phyloP scores from a whole-genome alignment of 2,888 invertebrate genomes.

The Argynnis bischoffii region DNA sequence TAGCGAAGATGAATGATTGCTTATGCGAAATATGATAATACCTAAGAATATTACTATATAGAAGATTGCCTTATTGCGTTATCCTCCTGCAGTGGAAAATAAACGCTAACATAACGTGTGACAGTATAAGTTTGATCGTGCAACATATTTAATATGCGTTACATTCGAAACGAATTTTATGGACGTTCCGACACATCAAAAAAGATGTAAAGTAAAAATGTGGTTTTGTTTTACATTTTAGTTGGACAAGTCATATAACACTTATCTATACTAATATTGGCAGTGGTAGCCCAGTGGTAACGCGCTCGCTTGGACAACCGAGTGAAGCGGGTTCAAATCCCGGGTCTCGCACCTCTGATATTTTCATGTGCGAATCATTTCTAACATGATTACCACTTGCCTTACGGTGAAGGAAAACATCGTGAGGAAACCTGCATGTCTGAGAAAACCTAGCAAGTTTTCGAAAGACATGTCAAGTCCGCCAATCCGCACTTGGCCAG shows the following conservation, averaged over 20 bases:
- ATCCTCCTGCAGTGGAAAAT: slow-evolving; percentile 1
- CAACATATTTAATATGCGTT: slow-evolving; percentile 28
- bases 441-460: no score
- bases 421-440: no score
- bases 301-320: no score
- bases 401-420: no score
- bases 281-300: no score
- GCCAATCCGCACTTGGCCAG: no score
- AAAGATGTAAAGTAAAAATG: slow-evolving; percentile 13
- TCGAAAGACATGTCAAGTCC: no score
- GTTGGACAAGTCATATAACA: neutral
- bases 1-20: slow-evolving; percentile 19
- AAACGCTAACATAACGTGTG: neutral
- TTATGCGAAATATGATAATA: slow-evolving; percentile 29
- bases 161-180: slow-evolving; percentile 29
- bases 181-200: neutral
- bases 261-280: no score
- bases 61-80: slow-evolving; percentile 15
- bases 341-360: no score
- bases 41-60: slow-evolving; percentile 26
- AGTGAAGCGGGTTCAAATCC: no score
- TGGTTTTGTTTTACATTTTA: neutral
- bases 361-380: no score
- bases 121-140: slow-evolving; percentile 3
- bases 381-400: no score